A percentile compares a stretch with the other conserved stretches of the same genome.
Conservation (phyloP, 2,888 invertebrate species). For the Polyommatus icarus region DNA sequence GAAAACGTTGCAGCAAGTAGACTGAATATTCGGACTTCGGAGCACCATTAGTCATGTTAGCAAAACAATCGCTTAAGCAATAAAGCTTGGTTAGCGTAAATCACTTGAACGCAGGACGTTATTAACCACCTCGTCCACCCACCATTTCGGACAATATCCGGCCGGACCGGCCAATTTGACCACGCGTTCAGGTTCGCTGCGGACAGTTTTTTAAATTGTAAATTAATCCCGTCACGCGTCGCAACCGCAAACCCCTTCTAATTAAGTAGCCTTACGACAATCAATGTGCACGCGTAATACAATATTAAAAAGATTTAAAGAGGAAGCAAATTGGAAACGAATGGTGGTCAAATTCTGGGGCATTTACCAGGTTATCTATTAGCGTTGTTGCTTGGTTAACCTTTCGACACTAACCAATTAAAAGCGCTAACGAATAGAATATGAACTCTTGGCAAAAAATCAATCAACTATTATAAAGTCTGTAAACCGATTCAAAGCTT, state of each 20-base stretch:
- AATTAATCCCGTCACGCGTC: slow-evolving; percentile 5
- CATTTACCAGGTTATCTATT: neutral
- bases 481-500: too few species aligned
- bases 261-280: neutral
- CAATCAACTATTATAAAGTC: too few species aligned
- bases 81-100: slow-evolving; percentile 21
- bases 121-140: slow-evolving; percentile 29
- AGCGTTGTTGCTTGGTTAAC: too few species aligned
- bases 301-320: neutral
- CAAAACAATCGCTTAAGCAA: slow-evolving; percentile 20
- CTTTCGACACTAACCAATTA: too few species aligned
- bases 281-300: neutral
- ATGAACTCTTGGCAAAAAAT: too few species aligned
- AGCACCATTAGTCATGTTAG: neutral
- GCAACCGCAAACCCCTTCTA: neutral
- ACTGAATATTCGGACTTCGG: neutral
- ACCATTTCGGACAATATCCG: slow-evolving; percentile 27
- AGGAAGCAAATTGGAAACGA: neutral
- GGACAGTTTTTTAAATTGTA: neutral
- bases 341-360: neutral
- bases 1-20: neutral
- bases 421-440: too few species aligned
- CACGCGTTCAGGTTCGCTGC: slow-evolving; percentile 26
- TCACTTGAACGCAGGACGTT: slow-evolving; percentile 21
- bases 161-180: slow-evolving; percentile 11